Evolutionary conservation across 1,140 invertebrate genomes (phyloP).

Genomic region (Pseudomyrmex sp.): DNA sequence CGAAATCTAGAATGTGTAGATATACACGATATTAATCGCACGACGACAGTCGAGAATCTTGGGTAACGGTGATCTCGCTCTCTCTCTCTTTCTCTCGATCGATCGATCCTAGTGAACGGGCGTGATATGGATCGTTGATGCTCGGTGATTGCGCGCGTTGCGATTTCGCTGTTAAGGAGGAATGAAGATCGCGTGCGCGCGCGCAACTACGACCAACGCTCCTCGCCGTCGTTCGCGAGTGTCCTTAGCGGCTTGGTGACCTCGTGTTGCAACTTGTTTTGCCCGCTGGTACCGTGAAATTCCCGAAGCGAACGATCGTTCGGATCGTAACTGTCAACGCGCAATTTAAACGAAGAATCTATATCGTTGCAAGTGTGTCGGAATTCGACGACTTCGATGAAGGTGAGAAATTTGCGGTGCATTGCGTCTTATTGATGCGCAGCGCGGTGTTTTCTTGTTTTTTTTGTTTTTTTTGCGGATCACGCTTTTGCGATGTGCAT

Average conservation of each 20-base stretch:
- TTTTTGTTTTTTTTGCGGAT: not conserved
- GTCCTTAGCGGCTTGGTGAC: slow-evolving; percentile 44
- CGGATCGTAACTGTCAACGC: not conserved
- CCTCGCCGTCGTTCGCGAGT: slow-evolving; percentile 17
- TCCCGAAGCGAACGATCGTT: not conserved
- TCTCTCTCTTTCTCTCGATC: slow-evolving; percentile 8
- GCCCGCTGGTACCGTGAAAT: slow-evolving; percentile 36
- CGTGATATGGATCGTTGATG: slow-evolving; percentile 39
- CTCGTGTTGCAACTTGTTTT: slow-evolving; percentile 33
- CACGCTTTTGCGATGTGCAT: not conserved
- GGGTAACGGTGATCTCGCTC: slow-evolving; percentile 41
- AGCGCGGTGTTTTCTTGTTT: not conserved
- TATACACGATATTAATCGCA: not conserved
- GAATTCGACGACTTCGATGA: slow-evolving; percentile 12
- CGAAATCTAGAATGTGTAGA: slow-evolving; percentile 2
- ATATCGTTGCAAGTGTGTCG: not conserved
- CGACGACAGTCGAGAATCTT: slow-evolving; percentile 19
- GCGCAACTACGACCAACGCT: not conserved
- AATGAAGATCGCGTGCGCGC: slow-evolving; percentile 38
- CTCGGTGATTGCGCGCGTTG: slow-evolving; percentile 31
- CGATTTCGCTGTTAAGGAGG: slow-evolving; percentile 17
- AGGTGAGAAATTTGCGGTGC: slow-evolving; percentile 23
- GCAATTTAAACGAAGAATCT: not conserved
- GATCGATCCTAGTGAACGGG: slow-evolving; percentile 44
- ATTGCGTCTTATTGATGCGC: slow-evolving; percentile 26